Evolutionary conservation across 2,888 invertebrate genomes (phyloP).

Genomic region (Troglohyphantes excavatus): DNA sequence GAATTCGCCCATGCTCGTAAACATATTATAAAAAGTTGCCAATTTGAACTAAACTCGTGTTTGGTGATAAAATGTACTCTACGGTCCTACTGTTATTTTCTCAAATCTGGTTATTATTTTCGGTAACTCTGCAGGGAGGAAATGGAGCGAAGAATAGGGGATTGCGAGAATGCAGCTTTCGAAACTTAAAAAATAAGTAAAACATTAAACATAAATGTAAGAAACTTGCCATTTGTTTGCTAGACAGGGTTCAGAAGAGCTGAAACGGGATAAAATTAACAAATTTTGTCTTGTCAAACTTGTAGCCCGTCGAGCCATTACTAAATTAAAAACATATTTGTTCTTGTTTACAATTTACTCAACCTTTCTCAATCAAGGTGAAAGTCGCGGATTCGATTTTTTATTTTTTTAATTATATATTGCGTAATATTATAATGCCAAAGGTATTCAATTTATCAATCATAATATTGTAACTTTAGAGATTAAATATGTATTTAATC

Average conservation of each 20-base stretch:
- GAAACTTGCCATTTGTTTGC: slow-evolving; percentile 37
- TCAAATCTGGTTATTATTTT: too few relatives aligned
- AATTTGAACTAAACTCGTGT: too few relatives aligned
- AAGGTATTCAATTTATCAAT: neutral
- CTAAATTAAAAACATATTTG: slow-evolving; percentile 3
- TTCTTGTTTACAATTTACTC: slow-evolving; percentile 25
- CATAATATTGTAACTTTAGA: too few relatives aligned
- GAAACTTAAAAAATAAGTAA: neutral
- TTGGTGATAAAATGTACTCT: too few relatives aligned
- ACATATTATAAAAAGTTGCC: too few relatives aligned
- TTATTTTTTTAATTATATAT: neutral
- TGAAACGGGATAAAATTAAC: slow-evolving; percentile 31
- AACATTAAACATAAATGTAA: too few relatives aligned
- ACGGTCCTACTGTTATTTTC: too few relatives aligned
- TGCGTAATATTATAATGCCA: neutral
- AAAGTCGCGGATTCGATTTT: slow-evolving; percentile 24
- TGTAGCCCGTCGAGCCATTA: slow-evolving; percentile 53
- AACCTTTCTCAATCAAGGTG: slow-evolving; percentile 18
- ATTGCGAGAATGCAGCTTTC: too few relatives aligned
- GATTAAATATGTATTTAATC: too few relatives aligned
- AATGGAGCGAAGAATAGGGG: too few relatives aligned
- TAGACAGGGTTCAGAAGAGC: slow-evolving; percentile 46
- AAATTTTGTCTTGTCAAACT: slow-evolving; percentile 32
- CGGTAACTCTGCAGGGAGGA: too few relatives aligned
- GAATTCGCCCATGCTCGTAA: too few relatives aligned